Evolutionary conservation across 2,888 invertebrate species (phyloP), one percentile per base, ranked within the genome.

Genomic region (Spicauda simplicius): DNA sequence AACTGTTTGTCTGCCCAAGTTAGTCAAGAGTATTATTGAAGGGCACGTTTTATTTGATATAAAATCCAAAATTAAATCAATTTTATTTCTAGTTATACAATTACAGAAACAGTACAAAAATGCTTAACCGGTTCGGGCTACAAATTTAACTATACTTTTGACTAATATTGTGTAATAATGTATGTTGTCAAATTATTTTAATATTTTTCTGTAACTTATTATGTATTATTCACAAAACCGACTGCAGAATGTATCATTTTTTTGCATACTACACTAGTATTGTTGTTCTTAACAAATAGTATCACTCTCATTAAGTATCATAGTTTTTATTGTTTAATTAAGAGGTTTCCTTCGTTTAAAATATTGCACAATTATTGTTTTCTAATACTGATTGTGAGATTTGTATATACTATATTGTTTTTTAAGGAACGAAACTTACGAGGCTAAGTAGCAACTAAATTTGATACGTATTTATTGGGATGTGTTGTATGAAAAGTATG

Each of bases 291-390:
- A 37, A 11, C 10, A 37, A 41, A 41, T 41, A 41, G 14, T 41
- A 14, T 41, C 41, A 14, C 14, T 41, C 1, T 41, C 1, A 41
- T 41, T 33, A 41, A 14, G 12, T 14, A 41, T 41, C 41, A 14
- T 41, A 41, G 41, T 41, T 41, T 14, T 11, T 41, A 14, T 41
- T 41, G 25, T 41, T 33, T 10, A 33, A 14, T 41, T 41, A 41
- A 41, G 41, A 2, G 14, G 41, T 41, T 41, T 41, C 41, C 41
- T 41, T 41, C 41, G 14, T 41, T 14, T 41, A 10, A 41, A 41
- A 41, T 14, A 41, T 53, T 62, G 61, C 61, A 62, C 61, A 62
- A 62, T 53, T 62, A 54, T 50, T 41, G 41, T 54, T n/a, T 54
- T 53, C 1, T 52, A 41, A 53, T 61, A 10, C 41, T 62, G 54